Percentiles rank a stretch among this genome's conserved stretches.
Evolutionary conservation across 2,113 vertebrate genomes (phyloP).

Genomic region (Gambusia affinis): DNA sequence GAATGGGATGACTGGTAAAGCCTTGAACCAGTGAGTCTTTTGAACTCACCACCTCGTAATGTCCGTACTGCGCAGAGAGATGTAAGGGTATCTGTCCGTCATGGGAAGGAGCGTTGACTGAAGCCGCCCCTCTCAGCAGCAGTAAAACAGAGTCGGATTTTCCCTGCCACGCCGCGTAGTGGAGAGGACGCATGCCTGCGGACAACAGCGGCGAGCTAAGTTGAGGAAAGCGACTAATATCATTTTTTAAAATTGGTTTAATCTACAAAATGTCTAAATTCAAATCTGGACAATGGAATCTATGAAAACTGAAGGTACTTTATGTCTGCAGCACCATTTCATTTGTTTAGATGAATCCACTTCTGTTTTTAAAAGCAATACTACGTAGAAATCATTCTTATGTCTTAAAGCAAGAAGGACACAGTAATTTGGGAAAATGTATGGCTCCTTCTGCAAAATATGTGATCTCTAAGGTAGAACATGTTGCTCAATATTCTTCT

Average conservation of each 20-base stretch:
- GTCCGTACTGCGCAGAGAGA: slow-evolving; percentile 93
- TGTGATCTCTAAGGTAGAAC: no score
- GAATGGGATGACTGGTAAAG: slow-evolving; percentile 37
- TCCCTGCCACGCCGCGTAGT: slow-evolving; percentile 96
- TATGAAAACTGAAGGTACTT: neutral
- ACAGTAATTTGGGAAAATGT: no score
- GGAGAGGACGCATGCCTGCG: slow-evolving; percentile 93
- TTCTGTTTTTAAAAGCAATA: neutral
- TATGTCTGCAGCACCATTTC: neutral
- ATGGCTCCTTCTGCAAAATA: no score
- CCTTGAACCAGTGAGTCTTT: neutral
- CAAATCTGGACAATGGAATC: neutral
- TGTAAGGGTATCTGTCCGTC: slow-evolving; percentile 95
- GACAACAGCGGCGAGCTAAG: neutral
- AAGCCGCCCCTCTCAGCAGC: slow-evolving; percentile 87
- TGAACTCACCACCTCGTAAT: slow-evolving; percentile 93
- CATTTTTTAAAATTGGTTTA: neutral
- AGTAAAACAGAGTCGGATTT: slow-evolving; percentile 88
- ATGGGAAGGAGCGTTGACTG: slow-evolving; percentile 87
- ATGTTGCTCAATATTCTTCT: no score
- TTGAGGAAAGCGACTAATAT: neutral
- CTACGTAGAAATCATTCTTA: neutral
- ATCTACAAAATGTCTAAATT: neutral
- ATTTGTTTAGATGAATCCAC: neutral
- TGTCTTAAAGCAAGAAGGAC: no score